Evolutionary conservation across 2,888 invertebrate species (phyloP).

Genomic region (Griposia aprilina): DNA sequence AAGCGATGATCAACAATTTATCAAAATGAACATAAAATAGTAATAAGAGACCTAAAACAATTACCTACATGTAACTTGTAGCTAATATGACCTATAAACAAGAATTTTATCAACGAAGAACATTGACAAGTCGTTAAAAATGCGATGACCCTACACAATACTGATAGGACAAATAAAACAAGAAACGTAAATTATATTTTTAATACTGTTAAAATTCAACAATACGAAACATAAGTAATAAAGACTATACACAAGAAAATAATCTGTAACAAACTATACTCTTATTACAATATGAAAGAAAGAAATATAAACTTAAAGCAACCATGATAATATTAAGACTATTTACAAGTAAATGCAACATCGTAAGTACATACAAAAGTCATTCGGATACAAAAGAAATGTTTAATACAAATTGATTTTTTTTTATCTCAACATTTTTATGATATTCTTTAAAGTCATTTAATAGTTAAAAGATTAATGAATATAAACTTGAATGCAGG

Average conservation of each 20-base stretch:
- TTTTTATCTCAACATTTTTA: constrained; percentile 39
- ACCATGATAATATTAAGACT: constrained; percentile 49
- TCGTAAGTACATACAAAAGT: constrained; percentile 62
- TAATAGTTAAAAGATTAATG: constrained; percentile 52
- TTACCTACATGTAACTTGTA: neutral
- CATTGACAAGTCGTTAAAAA: constrained; percentile 22
- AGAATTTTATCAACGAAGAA: constrained; percentile 32
- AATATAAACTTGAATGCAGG: constrained; percentile 58
- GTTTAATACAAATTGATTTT: constrained; percentile 49
- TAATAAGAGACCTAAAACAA: too few relatives aligned
- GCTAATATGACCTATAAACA: constrained; percentile 5
- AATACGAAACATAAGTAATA: constrained; percentile 86
- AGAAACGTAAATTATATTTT: constrained; percentile 74
- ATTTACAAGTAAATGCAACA: constrained; percentile 67
- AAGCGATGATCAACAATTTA: neutral
- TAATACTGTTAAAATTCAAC: constrained; percentile 90
- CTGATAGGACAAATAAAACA: constrained; percentile 57
- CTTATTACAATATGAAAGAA: constrained; percentile 53
- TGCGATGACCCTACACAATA: constrained; percentile 10
- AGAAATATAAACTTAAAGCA: constrained; percentile 51
- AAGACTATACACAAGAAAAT: constrained; percentile 81
- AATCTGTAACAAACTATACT: constrained; percentile 75
- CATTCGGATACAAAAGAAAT: constrained; percentile 50
- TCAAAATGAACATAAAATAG: neutral
- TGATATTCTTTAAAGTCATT: constrained; percentile 42